Base-by-base conservation (phyloP, 2,888 invertebrate species). In the Eupithecia dodoneata region DNA sequence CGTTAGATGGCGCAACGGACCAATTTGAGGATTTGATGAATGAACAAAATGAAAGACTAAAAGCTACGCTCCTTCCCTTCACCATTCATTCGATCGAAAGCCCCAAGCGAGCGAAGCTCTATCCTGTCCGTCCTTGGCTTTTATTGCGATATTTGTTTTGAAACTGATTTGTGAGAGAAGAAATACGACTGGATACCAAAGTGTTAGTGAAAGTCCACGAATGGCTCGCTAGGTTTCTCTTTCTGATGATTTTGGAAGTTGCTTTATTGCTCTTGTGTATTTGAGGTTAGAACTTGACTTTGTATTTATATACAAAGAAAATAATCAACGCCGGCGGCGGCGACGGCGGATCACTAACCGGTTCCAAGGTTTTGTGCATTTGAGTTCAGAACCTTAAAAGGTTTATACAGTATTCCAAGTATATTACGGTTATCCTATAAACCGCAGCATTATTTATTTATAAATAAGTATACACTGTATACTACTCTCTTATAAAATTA, bases 281-380 rank as follows among this genome's bases (percentile, higher is more conserved):
- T 82, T 59, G 75, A 85, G 87, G 86, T 86, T 84, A 84, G 70
- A 75, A 79, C 75, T 78, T 72, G 70, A 71, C 18, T 41, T 44
- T 2, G 73, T 78, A 77, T 79, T 77, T 80, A 79, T 75, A 81
- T 77, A 81, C 79, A 81, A 66, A 70, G 74, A 66, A 77, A 77
- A 65, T 72, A 74, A 73, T 72, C 74, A 79, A 69, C 59, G 55
- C 52, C 71, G 52, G 18, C 49, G 42, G 49, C 52, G 52, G 49
- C 55, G 52, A 6, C n/a, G 47, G 7, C 44, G 66, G 67, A 67
- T 44, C n/a, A 18, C 4, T n/a, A 70, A 70, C 70, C 66, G 71
- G 71, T 52, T 45, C 66, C 18, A 30, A 70, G 70, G 5, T 18
- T 47, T 44, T 63, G 45, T 45, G 42, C 41, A 15, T 44, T 44